Evolutionary conservation across 2,797 vertebrate species (phyloP), one percentile per base, ranked within the genome.

Genomic region (Muscicapa striata): DNA sequence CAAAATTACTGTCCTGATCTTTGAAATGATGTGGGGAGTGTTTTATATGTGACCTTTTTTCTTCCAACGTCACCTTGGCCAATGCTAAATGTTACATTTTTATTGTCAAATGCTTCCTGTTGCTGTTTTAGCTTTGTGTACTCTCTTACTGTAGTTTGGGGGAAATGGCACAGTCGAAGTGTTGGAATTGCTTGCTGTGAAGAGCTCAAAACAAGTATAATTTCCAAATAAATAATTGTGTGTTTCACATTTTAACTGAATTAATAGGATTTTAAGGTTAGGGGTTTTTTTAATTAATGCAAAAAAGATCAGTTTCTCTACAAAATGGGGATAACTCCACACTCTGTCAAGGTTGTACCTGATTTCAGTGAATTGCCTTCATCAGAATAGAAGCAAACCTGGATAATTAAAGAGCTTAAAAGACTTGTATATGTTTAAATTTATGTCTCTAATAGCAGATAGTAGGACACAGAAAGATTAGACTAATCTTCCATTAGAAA

Each of bases 401-500:
- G 38, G 70, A 30, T 90, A 87, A 96, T 80, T 94, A 93, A 84
- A 90, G 78, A 80, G 70, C 64, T 92, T 91, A 70, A 89, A 84
- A 59, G 45, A 30, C 78, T 84, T 79, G 18, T 68, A 58, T 64
- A 40, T 80, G 32, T 46, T 87, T 40, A 80, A 10, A 54, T 73
- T 32, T 70, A 38, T 90, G 58, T 83, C 57, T 85, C 30, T 55
- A 58, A 51, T 30, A 85, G 75, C 64, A 94, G 57, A 83, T 66
- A 93, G 92, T 41, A 74, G 87, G 75, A 84, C 89, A 87, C 40
- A 85, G 84, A 89, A 85, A 92, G 94, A 87, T 94, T 93, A 92
- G 57, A 40, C 75, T 90, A 92, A 87, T 93, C 87, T 89, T 72
- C 36, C 14, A 24, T 23, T 30, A 80, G 64, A 54, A 93, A 72